Conservation (phyloP, 1,140 invertebrate genomes). For the Drosophila mayri region DNA sequence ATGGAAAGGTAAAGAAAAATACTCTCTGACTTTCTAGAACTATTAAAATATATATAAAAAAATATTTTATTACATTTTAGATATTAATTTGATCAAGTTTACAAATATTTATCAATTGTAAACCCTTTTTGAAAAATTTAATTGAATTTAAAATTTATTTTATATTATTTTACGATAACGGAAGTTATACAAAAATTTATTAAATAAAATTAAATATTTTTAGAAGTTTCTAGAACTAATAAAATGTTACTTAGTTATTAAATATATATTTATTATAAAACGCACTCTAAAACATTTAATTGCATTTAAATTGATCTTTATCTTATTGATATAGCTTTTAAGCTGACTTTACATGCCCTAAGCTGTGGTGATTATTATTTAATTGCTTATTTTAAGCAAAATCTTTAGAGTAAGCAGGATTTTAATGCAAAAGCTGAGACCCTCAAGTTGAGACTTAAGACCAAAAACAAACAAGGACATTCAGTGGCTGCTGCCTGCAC, state of each 20-base stretch:
- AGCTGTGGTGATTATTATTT: constrained; percentile 7
- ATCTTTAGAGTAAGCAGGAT: too few species aligned
- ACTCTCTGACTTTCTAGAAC: too few species aligned
- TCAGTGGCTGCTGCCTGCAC: not conserved
- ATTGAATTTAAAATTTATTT: too few species aligned
- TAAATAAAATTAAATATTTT: too few species aligned
- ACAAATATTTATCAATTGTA: too few species aligned
- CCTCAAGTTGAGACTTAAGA: not conserved
- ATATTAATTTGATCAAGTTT: too few species aligned
- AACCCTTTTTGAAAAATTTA: too few species aligned
- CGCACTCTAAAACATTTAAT: not conserved
- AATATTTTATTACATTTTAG: not conserved
- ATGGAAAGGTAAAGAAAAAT: too few species aligned
- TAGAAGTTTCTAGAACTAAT: not conserved
- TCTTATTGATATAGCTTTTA: not conserved
- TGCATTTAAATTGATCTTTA: not conserved
- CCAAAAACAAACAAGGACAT: not conserved
- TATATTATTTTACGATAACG: too few species aligned
- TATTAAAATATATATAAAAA: not conserved
- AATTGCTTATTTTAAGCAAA: constrained; percentile 1
- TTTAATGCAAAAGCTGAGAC: not conserved
- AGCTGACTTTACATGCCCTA: not conserved
- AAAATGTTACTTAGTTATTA: not conserved
- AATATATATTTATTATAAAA: not conserved
- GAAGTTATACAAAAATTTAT: too few species aligned